A percentile compares a stretch with the other conserved stretches of the same genome.
phyloP scores from a whole-genome alignment of 1,140 invertebrate species.

The Diachasma alloeum region DNA sequence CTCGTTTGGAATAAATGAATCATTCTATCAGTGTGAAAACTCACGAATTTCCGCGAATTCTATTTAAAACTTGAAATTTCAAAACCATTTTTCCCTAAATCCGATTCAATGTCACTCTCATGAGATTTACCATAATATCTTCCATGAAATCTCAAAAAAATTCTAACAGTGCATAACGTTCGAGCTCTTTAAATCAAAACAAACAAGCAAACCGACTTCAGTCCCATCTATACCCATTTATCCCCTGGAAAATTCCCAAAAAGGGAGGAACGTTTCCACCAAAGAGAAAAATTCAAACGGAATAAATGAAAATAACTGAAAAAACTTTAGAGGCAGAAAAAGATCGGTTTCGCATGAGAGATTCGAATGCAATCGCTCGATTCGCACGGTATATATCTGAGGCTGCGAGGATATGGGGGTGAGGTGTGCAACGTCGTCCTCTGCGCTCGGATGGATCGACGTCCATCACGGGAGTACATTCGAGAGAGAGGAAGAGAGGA shows the following conservation, averaged over 20 bases:
- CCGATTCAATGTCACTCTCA: no score
- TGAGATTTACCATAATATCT: no score
- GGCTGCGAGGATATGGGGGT: conserved; percentile 1
- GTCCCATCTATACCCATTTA: background rate
- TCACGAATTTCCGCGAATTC: no score
- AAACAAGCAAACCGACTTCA: background rate
- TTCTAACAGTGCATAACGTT: no score
- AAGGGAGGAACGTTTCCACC: background rate
- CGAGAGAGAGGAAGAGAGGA: background rate
- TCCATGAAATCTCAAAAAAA: no score
- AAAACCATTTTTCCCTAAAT: no score
- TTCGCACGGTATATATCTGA: conserved; percentile 7
- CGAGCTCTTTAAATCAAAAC: background rate
- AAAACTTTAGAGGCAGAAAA: background rate
- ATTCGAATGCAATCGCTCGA: conserved; percentile 18
- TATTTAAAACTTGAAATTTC: no score
- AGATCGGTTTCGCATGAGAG: conserved; percentile 17
- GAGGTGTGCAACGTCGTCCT: conserved; percentile 17
- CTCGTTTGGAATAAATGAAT: no score
- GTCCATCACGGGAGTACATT: conserved; percentile 30
- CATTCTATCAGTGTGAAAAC: no score
- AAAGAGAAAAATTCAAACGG: background rate
- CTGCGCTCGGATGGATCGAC: conserved; percentile 31
- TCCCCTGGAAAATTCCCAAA: background rate
- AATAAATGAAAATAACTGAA: background rate